Base-by-base conservation (phyloP, 2,113 vertebrate species). In the Aspiorhynchus laticeps region DNA sequence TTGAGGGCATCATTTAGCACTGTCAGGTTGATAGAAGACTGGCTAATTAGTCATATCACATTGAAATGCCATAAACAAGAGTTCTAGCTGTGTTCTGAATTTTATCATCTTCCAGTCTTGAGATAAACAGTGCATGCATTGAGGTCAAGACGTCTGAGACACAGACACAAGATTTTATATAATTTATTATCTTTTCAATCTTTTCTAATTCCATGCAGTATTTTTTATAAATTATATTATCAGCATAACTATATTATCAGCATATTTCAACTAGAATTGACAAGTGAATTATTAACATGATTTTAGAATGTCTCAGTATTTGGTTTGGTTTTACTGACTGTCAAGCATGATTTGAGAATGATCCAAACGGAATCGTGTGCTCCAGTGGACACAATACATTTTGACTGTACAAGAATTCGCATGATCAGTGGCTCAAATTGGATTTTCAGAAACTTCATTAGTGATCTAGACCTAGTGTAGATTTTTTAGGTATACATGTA, bases 1-100 rank as follows among this genome's bases (percentile, higher is more conserved):
- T 83, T 48, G 6, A 36, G 81, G 61, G 43, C 65, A 33, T 83
- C 81, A 53, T 28, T 71, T 83, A 71, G 81, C 65, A 71, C 41
- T 53, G 81, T 83, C 81, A 51, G 41, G 63, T 36, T 65, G n/a
- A 65, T 65, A 82, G 36, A 82, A 63, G 41, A 46, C 38, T n/a
- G 59, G 59, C 15, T 71, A 53, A 48, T 71, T 83, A 71, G 65
- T 83, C 65, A 83, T 48, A 83, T 71, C 15, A 24, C 61, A 67
- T 46, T 43, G 59, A 82, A 82, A 81, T 81, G 59, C 43, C 80
- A 31, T 81, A 46, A 65, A 65, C 33, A 24, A 36, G 46, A 78
- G 38, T 61, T 80, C n/a, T 46, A 65, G 53, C 5, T 28, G 26
- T 46, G 59, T 46, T 77, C 17, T 4, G 33, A 48, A n/a, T n/a